Evolutionary conservation across 2,888 invertebrate species (phyloP).

Genomic region (Beris morrisii): DNA sequence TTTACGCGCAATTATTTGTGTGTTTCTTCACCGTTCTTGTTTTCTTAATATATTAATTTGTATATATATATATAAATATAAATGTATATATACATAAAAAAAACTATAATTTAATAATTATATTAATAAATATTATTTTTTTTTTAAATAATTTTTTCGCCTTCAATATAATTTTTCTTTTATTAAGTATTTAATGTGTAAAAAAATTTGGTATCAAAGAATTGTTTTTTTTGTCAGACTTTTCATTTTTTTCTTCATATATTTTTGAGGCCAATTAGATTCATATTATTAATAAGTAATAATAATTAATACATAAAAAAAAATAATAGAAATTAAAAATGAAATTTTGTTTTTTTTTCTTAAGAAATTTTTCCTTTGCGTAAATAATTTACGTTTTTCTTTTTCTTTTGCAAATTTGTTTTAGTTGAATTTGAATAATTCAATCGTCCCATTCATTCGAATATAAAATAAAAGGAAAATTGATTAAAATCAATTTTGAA

Average conservation of each 20-base stretch:
- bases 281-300: slow-evolving; percentile 20
- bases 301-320: slow-evolving; percentile 23
- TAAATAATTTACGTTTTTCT: background rate
- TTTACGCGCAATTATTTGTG: background rate
- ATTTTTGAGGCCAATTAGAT: slow-evolving; percentile 42
- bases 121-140: slow-evolving; percentile 31
- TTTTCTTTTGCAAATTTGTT: background rate
- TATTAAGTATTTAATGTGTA: slow-evolving; percentile 35
- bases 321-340: slow-evolving; percentile 14
- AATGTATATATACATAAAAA: slow-evolving; percentile 5
- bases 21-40: slow-evolving; percentile 26
- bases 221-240: slow-evolving; percentile 39
- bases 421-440: background rate
- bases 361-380: slow-evolving; percentile 21
- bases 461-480: background rate
- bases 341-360: slow-evolving; percentile 18
- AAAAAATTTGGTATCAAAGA: slow-evolving; percentile 43
- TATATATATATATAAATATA: slow-evolving; percentile 26
- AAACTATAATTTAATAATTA: slow-evolving; percentile 20
- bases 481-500: background rate
- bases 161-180: slow-evolving; percentile 5
- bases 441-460: no score
- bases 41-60: slow-evolving; percentile 35
- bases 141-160: slow-evolving; percentile 8
- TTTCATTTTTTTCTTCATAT: slow-evolving; percentile 25